phyloP scores from a whole-genome alignment of 2,797 vertebrate species.

The Schizopygopsis malacanthus region DNA sequence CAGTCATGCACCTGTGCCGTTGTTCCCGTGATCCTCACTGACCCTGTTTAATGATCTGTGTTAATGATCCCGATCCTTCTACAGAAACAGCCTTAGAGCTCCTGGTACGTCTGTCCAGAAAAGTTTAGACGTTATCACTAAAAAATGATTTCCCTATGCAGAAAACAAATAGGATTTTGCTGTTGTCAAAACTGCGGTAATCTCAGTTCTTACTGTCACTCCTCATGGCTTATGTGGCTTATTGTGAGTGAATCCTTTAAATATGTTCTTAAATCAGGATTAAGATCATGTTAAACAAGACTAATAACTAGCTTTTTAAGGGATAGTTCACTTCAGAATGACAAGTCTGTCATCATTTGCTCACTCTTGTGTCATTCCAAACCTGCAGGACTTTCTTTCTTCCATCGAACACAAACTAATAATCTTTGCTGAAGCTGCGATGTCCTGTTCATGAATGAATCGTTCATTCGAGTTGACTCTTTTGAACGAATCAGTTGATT shows the following conservation, averaged over 20 bases:
- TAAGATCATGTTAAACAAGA: not conserved
- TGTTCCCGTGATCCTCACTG: conserved; percentile 81
- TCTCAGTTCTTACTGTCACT: conserved; percentile 15
- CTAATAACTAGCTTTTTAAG: not conserved
- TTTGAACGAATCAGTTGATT: not conserved
- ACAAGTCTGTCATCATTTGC: not conserved
- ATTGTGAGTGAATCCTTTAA: conserved; percentile 5
- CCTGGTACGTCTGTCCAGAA: not conserved
- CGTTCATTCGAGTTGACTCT: not conserved
- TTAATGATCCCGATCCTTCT: conserved; percentile 70
- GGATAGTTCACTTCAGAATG: too few relatives aligned
- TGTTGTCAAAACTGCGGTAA: not conserved
- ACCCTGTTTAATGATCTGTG: conserved; percentile 78
- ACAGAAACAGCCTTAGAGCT: not conserved
- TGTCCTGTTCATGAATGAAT: not conserved
- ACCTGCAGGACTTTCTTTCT: not conserved
- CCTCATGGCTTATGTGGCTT: conserved; percentile 10
- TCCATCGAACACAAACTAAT: not conserved
- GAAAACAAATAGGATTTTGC: conserved; percentile 35
- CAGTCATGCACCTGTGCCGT: conserved; percentile 61
- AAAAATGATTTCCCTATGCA: conserved; percentile 39
- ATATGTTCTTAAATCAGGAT: conserved; percentile 26
- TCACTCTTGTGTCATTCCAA: not conserved
- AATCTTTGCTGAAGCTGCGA: not conserved
- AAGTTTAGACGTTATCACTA: not conserved